Evolutionary conservation across 2,797 vertebrate species (phyloP).

Genomic region (Typhlichthys eigenmanni): DNA sequence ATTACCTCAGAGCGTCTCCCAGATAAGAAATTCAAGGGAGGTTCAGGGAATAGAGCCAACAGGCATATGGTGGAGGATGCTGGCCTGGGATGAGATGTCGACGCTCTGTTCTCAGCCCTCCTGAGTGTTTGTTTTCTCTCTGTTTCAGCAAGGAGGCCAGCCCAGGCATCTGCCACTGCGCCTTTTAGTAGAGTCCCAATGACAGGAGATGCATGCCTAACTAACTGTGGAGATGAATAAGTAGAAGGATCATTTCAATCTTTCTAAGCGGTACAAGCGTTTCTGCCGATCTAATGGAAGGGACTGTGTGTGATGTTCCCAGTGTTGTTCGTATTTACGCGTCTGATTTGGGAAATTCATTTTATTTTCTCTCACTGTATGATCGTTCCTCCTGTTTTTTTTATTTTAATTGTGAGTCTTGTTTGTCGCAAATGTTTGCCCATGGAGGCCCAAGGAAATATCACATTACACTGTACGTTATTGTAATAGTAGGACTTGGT

Average conservation of each 20-base stretch:
- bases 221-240: too few relatives aligned
- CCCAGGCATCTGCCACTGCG: conserved; percentile 50
- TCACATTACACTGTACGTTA: conserved; percentile 23
- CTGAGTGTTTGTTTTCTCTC: conserved; percentile 64
- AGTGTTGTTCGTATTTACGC: too few relatives aligned
- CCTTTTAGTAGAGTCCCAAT: conserved; percentile 8
- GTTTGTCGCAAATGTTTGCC: conserved; percentile 7
- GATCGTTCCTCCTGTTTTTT: not conserved
- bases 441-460: conserved; percentile 1
- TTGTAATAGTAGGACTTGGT: not conserved
- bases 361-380: not conserved
- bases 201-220: not conserved
- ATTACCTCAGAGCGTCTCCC: conserved; percentile 28
- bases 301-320: too few relatives aligned
- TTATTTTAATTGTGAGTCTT: conserved; percentile 3
- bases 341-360: not conserved
- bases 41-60: conserved; percentile 46
- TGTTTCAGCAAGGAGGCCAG: conserved; percentile 48
- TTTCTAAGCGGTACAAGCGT: too few relatives aligned
- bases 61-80: conserved; percentile 50
- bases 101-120: conserved; percentile 46
- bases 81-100: conserved; percentile 49
- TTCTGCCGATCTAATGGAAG: too few relatives aligned
- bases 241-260: too few relatives aligned
- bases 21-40: conserved; percentile 66